Base-by-base conservation (phyloP, 2,888 invertebrate genomes). In the Acanthosepion pharaonis region DNA sequence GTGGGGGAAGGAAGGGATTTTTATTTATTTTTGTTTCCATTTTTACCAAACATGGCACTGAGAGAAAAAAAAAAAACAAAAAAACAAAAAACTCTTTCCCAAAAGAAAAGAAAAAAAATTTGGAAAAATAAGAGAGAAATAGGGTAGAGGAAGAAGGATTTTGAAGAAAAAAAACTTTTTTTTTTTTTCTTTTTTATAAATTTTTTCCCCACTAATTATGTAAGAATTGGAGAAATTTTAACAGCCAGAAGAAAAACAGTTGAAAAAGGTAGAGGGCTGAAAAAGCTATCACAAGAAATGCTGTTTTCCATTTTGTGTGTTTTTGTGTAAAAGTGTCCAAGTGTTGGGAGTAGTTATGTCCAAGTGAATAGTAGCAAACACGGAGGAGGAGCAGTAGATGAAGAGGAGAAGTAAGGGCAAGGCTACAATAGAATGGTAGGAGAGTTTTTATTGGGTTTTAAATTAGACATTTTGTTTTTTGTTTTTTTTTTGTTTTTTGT, bases 381-480 rank as follows among this genome's bases (percentile, higher is more conserved):
- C 78, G 11, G 78, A 78, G 78, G 78, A 78, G 78, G 78, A 78
- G 91, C 33, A 91, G 53, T 53, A 93, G 53, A 53, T 53, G n/a
- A 53, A 53, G 93, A 93, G 48, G 48, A 93, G 93, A 93, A 53
- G 51, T 42, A 92, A 93, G 93, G 93, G 93, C 53, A 93, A 93
- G 93, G 93, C 93, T 93, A 93, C 93, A 53, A 53, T 93, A 93
- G 53, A 93, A 18, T 93, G 51, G 93, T 93, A 93, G 49, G 93
- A 53, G 93, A 92, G 92, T 92, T 53, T 51, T 93, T 28, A 93
- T 93, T 51, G 51, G 51, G 48, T 93, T 93, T 48, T 92, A 92
- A 92, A 78, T 78, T 78, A 78, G 33, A 78, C 78, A n/a, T 78
- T 78, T 78, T 78, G n/a, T 15, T n/a, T 78, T 78, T n/a, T 78